phyloP scores from a whole-genome alignment of 64 coral and sea anemone genomes.

The Dendronephthya gigantea region DNA sequence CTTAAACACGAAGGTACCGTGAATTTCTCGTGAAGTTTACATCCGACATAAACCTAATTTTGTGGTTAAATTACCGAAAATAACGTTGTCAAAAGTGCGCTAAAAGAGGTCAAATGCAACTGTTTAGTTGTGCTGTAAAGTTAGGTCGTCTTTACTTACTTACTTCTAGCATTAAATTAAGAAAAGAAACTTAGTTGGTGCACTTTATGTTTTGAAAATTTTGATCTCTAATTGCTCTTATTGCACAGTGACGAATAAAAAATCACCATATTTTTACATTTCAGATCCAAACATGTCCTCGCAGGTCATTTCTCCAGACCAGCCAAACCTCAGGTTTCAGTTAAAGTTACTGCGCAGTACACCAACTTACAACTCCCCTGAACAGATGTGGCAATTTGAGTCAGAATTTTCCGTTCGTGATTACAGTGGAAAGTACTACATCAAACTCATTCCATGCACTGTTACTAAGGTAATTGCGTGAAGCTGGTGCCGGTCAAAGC shows the following conservation, averaged over 20 bases:
- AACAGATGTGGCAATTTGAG: slow-evolving; percentile 82
- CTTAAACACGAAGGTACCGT: slow-evolving; percentile 47
- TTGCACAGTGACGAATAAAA: too few relatives aligned
- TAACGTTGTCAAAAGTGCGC: too few relatives aligned
- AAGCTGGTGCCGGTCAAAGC: background rate
- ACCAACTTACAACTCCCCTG: slow-evolving; percentile 65
- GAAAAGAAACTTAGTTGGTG: too few relatives aligned
- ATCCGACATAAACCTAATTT: too few relatives aligned
- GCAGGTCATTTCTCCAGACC: slow-evolving; percentile 78
- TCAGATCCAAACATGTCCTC: slow-evolving; percentile 28
- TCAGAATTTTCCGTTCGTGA: slow-evolving; percentile 79
- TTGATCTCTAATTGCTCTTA: too few relatives aligned
- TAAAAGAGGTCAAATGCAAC: too few relatives aligned
- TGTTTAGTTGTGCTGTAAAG: too few relatives aligned
- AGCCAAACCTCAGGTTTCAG: slow-evolving; percentile 59
- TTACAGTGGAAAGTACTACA: slow-evolving; percentile 85
- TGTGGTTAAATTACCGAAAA: too few relatives aligned
- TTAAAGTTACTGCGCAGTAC: slow-evolving; percentile 53
- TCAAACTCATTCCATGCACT: slow-evolving; percentile 81
- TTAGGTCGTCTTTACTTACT: too few relatives aligned
- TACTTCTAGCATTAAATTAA: too few relatives aligned
- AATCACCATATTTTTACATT: background rate
- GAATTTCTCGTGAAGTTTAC: too few relatives aligned
- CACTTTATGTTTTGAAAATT: too few relatives aligned
- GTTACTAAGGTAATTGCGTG: slow-evolving; percentile 42